Conservation (phyloP, 2,113 vertebrate species). For the Ophiodon elongatus region DNA sequence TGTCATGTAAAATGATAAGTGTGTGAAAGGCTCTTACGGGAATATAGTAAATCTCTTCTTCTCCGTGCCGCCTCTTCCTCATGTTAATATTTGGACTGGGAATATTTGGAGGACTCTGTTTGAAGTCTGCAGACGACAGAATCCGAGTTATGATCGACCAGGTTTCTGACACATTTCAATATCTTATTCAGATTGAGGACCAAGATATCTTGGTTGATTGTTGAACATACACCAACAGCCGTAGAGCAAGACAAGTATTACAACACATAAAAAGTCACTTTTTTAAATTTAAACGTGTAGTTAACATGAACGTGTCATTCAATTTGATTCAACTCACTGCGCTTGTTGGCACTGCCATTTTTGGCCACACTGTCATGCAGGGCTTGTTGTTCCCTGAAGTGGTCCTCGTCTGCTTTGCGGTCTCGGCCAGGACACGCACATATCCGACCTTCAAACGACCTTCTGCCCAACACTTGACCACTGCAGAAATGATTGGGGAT, state of each 20-base stretch:
- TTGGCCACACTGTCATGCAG: conserved; percentile 91
- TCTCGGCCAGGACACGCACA: conserved; percentile 97
- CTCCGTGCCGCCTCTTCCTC: conserved; percentile 94
- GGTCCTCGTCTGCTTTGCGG: conserved; percentile 96
- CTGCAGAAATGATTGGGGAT: conserved; percentile 65
- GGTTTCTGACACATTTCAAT: neutral
- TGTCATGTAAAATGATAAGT: neutral
- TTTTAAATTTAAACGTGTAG: neutral
- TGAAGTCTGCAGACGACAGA: conserved; percentile 87
- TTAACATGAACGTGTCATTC: neutral
- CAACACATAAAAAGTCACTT: neutral
- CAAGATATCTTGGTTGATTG: neutral
- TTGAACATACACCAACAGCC: neutral
- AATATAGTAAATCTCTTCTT: conserved; percentile 95
- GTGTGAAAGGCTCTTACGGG: conserved; percentile 84
- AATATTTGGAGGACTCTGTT: conserved; percentile 91
- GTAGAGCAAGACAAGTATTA: neutral
- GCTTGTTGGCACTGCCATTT: conserved; percentile 89
- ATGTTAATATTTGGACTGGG: conserved; percentile 86
- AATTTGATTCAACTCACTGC: conserved; percentile 83
- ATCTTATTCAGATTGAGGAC: neutral
- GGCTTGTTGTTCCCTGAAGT: conserved; percentile 95
- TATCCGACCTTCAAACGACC: conserved; percentile 90
- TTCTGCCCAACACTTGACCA: conserved; percentile 86
- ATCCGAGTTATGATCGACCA: conserved; percentile 14